A percentile compares a stretch with the other conserved stretches of the same genome.
These are phyloP conservation scores for Acestrorhynchus altus DNA, from an alignment of 2,797 vertebrate genomes.

Conservation along the genomic window DNA sequence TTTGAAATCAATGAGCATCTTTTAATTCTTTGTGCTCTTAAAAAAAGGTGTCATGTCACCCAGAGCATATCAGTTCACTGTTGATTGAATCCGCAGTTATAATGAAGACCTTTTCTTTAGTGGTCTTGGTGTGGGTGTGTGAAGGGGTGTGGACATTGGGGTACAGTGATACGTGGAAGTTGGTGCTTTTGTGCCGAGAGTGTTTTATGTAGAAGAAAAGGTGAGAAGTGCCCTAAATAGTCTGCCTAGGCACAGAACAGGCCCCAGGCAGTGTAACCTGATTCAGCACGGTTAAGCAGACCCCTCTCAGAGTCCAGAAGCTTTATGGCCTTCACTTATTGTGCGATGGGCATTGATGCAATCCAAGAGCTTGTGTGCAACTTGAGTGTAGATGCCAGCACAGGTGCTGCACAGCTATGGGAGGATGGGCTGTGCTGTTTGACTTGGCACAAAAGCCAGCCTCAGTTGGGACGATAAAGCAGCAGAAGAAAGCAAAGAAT, in stretches of 20 bases:
- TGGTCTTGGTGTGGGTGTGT: constrained; percentile 13
- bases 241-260: constrained; percentile 30
- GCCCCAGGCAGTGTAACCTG: constrained; percentile 39
- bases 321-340: constrained; percentile 30
- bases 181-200: constrained; percentile 37
- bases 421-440: constrained; percentile 38
- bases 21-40: constrained; percentile 39
- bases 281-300: constrained; percentile 40
- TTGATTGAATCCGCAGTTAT: constrained; percentile 44
- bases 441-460: constrained; percentile 41
- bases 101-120: constrained; percentile 25
- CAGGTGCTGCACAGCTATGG: constrained; percentile 49
- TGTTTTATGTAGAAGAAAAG: constrained; percentile 39
- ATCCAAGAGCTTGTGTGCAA: constrained; percentile 45
- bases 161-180: constrained; percentile 25
- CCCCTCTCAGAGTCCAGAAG: constrained; percentile 14
- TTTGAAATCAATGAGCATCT: constrained; percentile 43
- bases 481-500: constrained; percentile 23
- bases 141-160: constrained; percentile 19
- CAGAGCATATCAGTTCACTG: constrained; percentile 27
- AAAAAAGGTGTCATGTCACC: constrained; percentile 21
- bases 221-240: constrained; percentile 40
- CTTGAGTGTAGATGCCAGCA: constrained; percentile 35
- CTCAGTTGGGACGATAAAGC: constrained; percentile 42
- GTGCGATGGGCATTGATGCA: constrained; percentile 31